Conservation (phyloP, 35 echinoderm and acorn worm species). For the Strongylocentrotus purpuratus region DNA sequence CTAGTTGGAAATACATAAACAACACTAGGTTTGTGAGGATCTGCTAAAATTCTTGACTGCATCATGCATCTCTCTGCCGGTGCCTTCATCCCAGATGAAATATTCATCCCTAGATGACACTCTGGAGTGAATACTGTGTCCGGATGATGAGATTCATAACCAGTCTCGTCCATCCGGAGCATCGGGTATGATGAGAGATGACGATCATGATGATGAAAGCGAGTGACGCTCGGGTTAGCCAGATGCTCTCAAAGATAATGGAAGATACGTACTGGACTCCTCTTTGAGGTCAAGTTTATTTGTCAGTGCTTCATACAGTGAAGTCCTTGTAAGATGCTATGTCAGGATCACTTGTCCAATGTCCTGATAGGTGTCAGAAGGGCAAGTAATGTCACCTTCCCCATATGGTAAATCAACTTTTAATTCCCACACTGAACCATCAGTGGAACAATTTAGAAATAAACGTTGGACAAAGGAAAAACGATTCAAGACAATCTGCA, state of each 20-base stretch:
- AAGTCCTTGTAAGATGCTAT: background rate
- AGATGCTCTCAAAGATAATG: background rate
- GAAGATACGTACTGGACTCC: background rate
- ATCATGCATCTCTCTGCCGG: background rate
- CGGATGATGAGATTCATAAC: constrained; percentile 31
- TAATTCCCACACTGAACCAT: no score
- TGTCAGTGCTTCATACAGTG: background rate
- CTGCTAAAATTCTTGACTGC: constrained; percentile 21
- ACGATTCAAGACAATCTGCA: no score
- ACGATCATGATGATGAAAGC: background rate
- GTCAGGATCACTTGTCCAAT: background rate
- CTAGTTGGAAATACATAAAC: background rate
- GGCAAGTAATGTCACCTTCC: no score
- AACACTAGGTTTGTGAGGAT: background rate
- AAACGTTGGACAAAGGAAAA: no score
- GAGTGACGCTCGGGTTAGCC: background rate
- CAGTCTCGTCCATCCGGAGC: background rate
- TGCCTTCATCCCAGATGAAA: constrained; percentile 23
- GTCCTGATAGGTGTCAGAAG: background rate
- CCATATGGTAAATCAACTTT: no score
- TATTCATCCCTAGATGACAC: constrained; percentile 28
- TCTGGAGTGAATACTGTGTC: background rate
- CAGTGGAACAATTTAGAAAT: no score
- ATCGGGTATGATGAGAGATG: background rate
- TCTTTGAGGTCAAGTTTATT: background rate